A percentile compares a stretch with the other conserved stretches of the same genome.
Conservation (phyloP, 1,140 invertebrate species). For the Antheraea mylitta region DNA sequence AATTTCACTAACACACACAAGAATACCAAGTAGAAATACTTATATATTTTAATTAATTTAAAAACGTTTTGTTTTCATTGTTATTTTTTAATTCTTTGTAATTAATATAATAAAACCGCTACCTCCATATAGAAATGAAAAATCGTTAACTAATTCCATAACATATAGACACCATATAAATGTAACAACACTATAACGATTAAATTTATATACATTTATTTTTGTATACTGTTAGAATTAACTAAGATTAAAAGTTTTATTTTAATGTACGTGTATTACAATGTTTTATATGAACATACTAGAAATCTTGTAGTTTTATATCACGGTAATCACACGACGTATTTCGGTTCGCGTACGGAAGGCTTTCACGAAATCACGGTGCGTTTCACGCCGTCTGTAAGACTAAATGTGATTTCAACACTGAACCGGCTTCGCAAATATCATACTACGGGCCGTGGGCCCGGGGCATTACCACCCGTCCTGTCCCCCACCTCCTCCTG, state of each 20-base stretch:
- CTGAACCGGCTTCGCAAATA: constrained; percentile 33
- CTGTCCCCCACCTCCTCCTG: constrained; percentile 21
- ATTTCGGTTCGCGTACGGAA: constrained; percentile 3
- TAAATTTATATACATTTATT: no score
- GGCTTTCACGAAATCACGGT: constrained; percentile 25
- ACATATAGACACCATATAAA: constrained; percentile 38
- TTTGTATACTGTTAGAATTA: no score
- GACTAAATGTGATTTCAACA: constrained; percentile 61
- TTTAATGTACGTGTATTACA: not conserved
- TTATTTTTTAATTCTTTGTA: not conserved
- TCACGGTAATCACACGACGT: not conserved
- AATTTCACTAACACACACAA: no score
- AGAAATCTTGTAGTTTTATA: not conserved
- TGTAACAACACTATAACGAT: not conserved
- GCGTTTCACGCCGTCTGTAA: constrained; percentile 49
- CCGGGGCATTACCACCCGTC: constrained; percentile 25
- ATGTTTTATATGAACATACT: no score
- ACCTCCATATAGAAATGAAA: constrained; percentile 54
- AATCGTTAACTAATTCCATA: constrained; percentile 51
- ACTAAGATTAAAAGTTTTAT: constrained; percentile 21
- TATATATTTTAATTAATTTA: no score
- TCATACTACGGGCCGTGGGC: constrained; percentile 48
- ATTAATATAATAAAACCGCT: constrained; percentile 52
- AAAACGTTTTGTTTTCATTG: no score
- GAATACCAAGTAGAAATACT: no score